Percentiles rank a stretch among this genome's conserved stretches.
Conservation (phyloP, 23 tunicate species). For the Oikopleura albicans region DNA sequence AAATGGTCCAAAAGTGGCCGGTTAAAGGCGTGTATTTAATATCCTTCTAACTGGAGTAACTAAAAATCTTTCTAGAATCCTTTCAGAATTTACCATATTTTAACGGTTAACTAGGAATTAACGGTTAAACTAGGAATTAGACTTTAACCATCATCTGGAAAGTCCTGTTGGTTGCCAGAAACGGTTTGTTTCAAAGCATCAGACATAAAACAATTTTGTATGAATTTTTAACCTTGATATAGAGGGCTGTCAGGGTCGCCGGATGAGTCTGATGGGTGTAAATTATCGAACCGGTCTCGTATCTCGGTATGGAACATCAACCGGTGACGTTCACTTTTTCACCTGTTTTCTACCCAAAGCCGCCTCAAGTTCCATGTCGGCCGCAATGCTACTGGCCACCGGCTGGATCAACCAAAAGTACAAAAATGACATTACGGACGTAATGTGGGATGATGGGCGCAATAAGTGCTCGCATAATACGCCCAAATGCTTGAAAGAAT, state of each 20-base stretch:
- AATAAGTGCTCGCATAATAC: not conserved
- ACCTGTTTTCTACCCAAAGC: not conserved
- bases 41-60: no score
- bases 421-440: not conserved
- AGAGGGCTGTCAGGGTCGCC: not conserved
- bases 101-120: no score
- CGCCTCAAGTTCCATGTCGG: not conserved
- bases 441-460: not conserved
- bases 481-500: not conserved
- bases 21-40: no score
- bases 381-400: not conserved
- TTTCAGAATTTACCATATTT: no score
- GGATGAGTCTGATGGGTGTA: not conserved
- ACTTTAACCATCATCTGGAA: no score
- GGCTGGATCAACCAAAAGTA: not conserved
- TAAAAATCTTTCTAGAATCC: no score
- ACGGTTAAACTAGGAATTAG: no score
- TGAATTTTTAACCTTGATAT: no score
- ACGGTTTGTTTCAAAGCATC: no score
- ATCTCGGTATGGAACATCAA: not conserved
- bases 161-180: no score
- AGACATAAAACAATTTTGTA: no score
- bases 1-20: no score
- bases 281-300: not conserved
- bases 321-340: not conserved